phyloP scores from a whole-genome alignment of 2,888 invertebrate genomes.

The Choreutis nemorana region DNA sequence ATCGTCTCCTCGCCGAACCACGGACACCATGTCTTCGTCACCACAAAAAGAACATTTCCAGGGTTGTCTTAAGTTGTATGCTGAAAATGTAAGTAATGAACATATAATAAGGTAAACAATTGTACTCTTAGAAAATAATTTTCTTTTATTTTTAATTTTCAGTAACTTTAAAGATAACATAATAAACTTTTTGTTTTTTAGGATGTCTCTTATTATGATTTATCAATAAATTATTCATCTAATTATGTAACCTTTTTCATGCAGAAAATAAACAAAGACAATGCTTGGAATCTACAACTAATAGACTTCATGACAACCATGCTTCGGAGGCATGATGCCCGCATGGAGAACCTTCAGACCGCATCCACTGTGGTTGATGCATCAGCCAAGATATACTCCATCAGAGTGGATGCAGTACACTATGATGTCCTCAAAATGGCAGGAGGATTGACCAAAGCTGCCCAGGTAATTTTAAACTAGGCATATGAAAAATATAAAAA shows the following conservation, averaged over 20 bases:
- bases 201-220: too few species aligned
- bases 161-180: too few species aligned
- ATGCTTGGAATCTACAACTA: slow-evolving; percentile 87
- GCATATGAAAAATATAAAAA: too few species aligned
- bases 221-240: too few species aligned
- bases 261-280: slow-evolving; percentile 87
- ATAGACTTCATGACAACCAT: slow-evolving; percentile 86
- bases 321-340: slow-evolving; percentile 73
- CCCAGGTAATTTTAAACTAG: slow-evolving; percentile 42
- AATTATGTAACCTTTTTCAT: too few species aligned
- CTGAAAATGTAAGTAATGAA: slow-evolving; percentile 73
- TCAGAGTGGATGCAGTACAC: slow-evolving; percentile 86
- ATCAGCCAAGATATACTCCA: slow-evolving; percentile 86
- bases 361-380: slow-evolving; percentile 89
- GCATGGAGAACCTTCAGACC: slow-evolving; percentile 77
- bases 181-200: too few species aligned
- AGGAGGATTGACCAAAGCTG: slow-evolving; percentile 68
- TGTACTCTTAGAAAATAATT: not conserved
- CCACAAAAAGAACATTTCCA: slow-evolving; percentile 75
- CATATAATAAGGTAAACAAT: too few species aligned
- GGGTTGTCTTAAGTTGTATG: slow-evolving; percentile 79
- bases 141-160: too few species aligned
- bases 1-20: slow-evolving; percentile 23
- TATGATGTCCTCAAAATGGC: slow-evolving; percentile 82
- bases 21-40: slow-evolving; percentile 45